Evolutionary conservation across 2,888 invertebrate genomes (phyloP), one percentile per base, ranked within the genome.

Genomic region (Leptinotarsa haldemani): DNA sequence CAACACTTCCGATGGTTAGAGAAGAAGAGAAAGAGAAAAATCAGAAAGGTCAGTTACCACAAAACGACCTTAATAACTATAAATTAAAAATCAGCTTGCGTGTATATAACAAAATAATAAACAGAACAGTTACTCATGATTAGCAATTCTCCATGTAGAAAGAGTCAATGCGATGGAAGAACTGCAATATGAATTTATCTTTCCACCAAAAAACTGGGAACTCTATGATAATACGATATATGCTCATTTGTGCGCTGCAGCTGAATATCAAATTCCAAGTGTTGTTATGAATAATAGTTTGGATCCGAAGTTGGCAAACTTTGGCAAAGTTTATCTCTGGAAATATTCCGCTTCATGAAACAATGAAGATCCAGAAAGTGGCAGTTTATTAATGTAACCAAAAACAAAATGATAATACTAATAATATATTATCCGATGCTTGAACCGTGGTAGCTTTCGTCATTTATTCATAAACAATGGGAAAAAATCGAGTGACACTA

Each of bases 251-350:
- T 56, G 56, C 56, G 12, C 20, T 56, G 56, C 56, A 56, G 18
- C 56, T 13, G 56, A 56, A 18, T 56, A 56, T 56, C 22, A 56
- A 56, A 56, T 56, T 56, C 22, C 56, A 56, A 56, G 56, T n/a
- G 56, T 20, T 56, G 22, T 56, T 22, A 22, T 20, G 56, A 56
- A 56, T 56, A 22, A 56, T 3, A 18, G 20, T 18, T 18, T 20
- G 12, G 22, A 1, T 56, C 20, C 22, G 15, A 56, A 52, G 56
- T 56, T 22, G 20, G 13, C 20, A 13, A 56, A 56, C 20, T 56
- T 56, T 3, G 20, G 18, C 13, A 20, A 13, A 22, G 22, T 56
- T 56, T 56, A 56, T 56, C 56, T 56, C 56, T 56, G 20, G 22
- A 56, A 56, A 56, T 56, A 56, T 56, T 56, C 56, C 56, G 13